Evolutionary conservation across 2,113 vertebrate species (phyloP).

Genomic region (Arenaria interpres): DNA sequence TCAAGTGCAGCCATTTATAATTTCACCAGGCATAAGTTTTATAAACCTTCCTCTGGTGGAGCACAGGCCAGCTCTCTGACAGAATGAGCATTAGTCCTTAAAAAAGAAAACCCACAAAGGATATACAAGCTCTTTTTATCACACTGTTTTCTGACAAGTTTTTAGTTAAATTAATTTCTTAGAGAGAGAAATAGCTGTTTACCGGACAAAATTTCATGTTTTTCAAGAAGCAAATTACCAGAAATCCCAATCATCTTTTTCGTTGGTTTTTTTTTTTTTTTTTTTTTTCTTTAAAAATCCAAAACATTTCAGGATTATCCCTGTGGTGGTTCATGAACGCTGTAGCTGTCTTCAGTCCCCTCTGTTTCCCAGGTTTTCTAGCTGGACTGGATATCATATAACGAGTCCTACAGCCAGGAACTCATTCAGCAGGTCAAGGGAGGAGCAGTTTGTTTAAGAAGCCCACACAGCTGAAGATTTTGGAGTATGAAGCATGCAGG

Average conservation of each 20-base stretch:
- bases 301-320: not conserved
- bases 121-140: not conserved
- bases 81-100: not conserved
- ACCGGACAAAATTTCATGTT: not conserved
- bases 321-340: not conserved
- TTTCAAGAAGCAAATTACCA: not conserved
- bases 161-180: not conserved
- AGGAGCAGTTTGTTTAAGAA: conserved; percentile 52
- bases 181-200: not conserved
- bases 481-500: conserved; percentile 21
- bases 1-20: not conserved
- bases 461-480: not conserved
- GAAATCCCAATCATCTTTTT: not conserved
- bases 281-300: not conserved
- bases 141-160: not conserved
- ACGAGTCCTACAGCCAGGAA: not conserved
- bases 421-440: not conserved
- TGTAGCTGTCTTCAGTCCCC: not conserved
- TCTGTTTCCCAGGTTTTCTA: not conserved
- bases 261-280: not conserved
- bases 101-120: not conserved
- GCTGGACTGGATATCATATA: not conserved
- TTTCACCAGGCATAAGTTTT: not conserved
- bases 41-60: not conserved
- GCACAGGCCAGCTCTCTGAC: not conserved